Base-by-base conservation (phyloP, 2,888 invertebrate species). In the Philonicus albiceps region DNA sequence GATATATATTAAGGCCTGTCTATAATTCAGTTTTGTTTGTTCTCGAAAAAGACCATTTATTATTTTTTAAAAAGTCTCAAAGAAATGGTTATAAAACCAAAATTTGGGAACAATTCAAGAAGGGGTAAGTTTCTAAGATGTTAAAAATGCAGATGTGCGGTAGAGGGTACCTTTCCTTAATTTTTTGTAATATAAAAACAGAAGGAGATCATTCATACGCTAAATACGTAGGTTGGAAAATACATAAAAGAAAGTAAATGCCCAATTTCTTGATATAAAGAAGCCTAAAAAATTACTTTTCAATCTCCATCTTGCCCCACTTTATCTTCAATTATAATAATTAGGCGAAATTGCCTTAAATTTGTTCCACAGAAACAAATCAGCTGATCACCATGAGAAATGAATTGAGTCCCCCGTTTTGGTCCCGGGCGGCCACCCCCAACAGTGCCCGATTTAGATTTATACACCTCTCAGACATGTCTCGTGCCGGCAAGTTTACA, bases 381-480 rank as follows among this genome's bases (percentile, higher is more conserved):
- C 64, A 64, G 64, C 64, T 64, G 64, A 64, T 64, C 64, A 64
- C 64, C 64, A 64, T 64, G 64, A 64, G 64, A 64, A 64, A 64
- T 64, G 64, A 64, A 64, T 64, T 22, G 11, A 64, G 64, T 27
- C 19, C 22, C n/a, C 22, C 3, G 64, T 27, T 3, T 27, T 27
- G 49, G 16, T 16, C 22, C 19, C 22, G 55, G 27, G 74, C 27
- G 16, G 19, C 34, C 81, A 72, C 2, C 84, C 72, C 73, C 19
- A 19, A 13, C 22, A 64, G n/a, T 40, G 37, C 30, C 27, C 72
- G 64, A 78, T 78, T 86, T 86, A 72, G 78, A 86, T 86, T 78
- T 86, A 86, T 86, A 78, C 72, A 53, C 34, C 27, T 64, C 64
- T 64, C 40, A 86, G 86, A 86, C 86, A 64, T 86, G 78, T 78